A percentile compares a stretch with the other conserved stretches of the same genome.
Evolutionary conservation across 1,140 invertebrate species (phyloP).

Genomic region (Periplaneta americana): DNA sequence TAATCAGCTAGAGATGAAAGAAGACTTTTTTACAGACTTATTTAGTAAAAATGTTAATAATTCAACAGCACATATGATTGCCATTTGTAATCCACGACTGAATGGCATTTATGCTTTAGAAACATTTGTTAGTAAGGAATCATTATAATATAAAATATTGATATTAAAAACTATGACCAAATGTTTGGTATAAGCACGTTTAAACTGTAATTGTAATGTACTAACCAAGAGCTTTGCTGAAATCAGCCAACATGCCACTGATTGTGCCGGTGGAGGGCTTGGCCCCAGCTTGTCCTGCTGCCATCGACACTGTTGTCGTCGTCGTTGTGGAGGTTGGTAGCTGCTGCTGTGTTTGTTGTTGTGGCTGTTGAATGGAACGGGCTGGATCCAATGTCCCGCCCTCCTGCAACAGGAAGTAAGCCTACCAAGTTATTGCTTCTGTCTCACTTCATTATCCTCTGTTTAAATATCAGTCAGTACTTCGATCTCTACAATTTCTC

Average conservation of each 20-base stretch:
- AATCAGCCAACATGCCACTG: constrained; percentile 48
- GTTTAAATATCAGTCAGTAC: too few relatives aligned
- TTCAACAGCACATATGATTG: too few relatives aligned
- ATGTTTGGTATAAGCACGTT: too few relatives aligned
- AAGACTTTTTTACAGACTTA: too few relatives aligned
- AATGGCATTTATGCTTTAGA: too few relatives aligned
- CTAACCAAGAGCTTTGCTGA: constrained; percentile 43
- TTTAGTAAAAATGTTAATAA: too few relatives aligned
- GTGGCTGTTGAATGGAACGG: neutral
- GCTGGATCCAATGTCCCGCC: neutral
- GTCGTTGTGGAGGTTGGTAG: neutral
- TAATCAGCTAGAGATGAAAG: too few relatives aligned
- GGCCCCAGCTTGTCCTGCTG: neutral
- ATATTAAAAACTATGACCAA: too few relatives aligned
- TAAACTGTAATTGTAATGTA: neutral
- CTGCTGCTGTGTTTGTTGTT: neutral
- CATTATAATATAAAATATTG: too few relatives aligned
- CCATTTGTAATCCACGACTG: too few relatives aligned
- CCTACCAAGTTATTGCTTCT: neutral
- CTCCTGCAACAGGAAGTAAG: neutral
- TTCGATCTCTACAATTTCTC: too few relatives aligned
- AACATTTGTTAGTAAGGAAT: too few relatives aligned
- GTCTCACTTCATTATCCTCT: neutral
- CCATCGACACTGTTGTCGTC: neutral
- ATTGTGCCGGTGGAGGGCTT: constrained; percentile 29